Base-by-base conservation (phyloP, 2,113 vertebrate genomes). In the Bostrychus sinensis region DNA sequence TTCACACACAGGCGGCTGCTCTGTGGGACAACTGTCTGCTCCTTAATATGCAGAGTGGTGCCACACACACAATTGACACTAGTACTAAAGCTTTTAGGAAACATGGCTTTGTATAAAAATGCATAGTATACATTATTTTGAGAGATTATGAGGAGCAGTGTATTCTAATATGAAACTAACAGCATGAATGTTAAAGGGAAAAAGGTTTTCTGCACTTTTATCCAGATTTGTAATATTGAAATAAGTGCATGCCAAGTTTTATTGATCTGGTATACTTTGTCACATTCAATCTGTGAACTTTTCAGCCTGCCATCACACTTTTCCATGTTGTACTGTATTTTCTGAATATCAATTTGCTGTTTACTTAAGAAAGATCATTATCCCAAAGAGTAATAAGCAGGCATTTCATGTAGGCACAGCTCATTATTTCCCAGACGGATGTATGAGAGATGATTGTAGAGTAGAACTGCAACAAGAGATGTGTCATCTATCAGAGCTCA, bases 391-490 rank as follows among this genome's bases (percentile, higher is more conserved):
- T 88, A 84, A 89, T 85, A 86, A 75, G 77, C 83, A 86, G 78
- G 68, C 77, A 71, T 68, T 80, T 78, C 60, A 42, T 80, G 77
- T 66, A 75, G 72, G 72, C 81, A 76, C 84, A 84, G 85, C 86
- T 85, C 84, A 86, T 89, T 86, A 81, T 84, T 86, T 87, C 43
- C 58, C 80, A 79, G 83, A 87, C 81, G 85, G 78, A 85, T 85
- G 78, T 69, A 78, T 85, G 84, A 88, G 81, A 85, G 75, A 86
- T 85, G 71, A 75, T 64, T 70, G 70, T 67, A 68, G 83, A 78
- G 80, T 72, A 81, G 82, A 85, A 78, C 65, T 82, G 80, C 84
- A 85, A 78, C 82, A 84, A 69, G 80, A 90, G 75, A 89, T 75
- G 78, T 72, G 79, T 82, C 86, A 88, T 89, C 86, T 75, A 88